Percentiles rank a stretch among this genome's conserved stretches.
Conservation (phyloP, 2,888 invertebrate genomes). For the Tipula lateralis region DNA sequence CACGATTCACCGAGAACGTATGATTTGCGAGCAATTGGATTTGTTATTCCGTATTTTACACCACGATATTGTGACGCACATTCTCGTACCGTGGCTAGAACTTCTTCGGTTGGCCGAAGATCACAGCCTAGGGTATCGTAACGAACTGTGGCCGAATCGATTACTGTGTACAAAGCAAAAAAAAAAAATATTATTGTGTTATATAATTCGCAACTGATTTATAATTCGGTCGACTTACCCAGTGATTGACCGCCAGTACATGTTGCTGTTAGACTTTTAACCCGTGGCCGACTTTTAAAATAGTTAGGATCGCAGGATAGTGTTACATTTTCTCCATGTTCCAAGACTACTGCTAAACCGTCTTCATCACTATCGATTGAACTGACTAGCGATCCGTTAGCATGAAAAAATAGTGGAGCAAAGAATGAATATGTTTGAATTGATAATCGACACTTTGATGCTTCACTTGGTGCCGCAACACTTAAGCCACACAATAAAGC, state of each 20-base stretch:
- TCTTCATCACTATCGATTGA: slow-evolving; percentile 31
- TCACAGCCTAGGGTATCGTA: slow-evolving; percentile 37
- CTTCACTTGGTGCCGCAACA: background rate
- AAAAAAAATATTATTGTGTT: background rate
- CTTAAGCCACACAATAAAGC: background rate
- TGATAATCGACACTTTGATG: background rate
- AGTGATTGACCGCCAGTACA: slow-evolving; percentile 32
- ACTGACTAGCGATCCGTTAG: slow-evolving; percentile 32
- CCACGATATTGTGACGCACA: slow-evolving; percentile 37
- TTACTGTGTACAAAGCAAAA: too few relatives aligned
- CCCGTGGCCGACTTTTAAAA: slow-evolving; percentile 31
- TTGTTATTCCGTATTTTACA: slow-evolving; percentile 39
- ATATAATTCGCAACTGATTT: background rate
- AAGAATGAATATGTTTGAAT: slow-evolving; percentile 30
- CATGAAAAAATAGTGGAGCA: slow-evolving; percentile 33
- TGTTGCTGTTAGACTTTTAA: slow-evolving; percentile 29
- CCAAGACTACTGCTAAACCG: slow-evolving; percentile 31
- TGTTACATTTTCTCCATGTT: slow-evolving; percentile 29
- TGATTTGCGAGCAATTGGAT: slow-evolving; percentile 38
- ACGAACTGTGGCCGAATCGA: slow-evolving; percentile 29
- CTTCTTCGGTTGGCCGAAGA: slow-evolving; percentile 40
- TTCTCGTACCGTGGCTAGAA: slow-evolving; percentile 37
- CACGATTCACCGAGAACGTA: slow-evolving; percentile 41
- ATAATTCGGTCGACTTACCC: slow-evolving; percentile 29
- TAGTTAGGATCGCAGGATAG: slow-evolving; percentile 35